Evolutionary conservation across 2,888 invertebrate species (phyloP), one percentile per base, ranked within the genome.

Genomic region (Thera obeliscata): DNA sequence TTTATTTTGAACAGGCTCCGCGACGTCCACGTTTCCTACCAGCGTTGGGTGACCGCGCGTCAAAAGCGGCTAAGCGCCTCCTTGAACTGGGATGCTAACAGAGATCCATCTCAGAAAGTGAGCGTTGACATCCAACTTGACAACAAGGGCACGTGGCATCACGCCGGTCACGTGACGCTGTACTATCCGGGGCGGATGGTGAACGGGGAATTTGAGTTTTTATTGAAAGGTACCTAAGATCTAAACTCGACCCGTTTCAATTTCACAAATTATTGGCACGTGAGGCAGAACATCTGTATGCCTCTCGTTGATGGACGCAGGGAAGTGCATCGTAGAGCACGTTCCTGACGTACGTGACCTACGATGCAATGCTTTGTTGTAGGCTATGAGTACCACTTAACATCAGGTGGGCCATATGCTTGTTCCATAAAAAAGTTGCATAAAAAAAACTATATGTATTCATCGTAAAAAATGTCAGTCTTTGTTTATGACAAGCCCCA

Each of bases 31-130:
- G 84, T 97, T 2, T 94, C 95, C 0, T 90, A 96, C 70, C 95
- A 95, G 69, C 94, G 95, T 2, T 93, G 95, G 72, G 94, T 95
- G 52, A 94, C 95, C 6, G 89, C 94, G 0, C 86, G 89, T 9
- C 94, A 95, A 61, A 96, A 96, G 81, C 95, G 96, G 38, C 89
- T 96, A 0, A 96, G 95, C 3, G 89, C 96, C 1, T 96, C 97
- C 65, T 84, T 98, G 22, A 97, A 97, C 84, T 98, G 97, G 97
- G 97, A 98, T 81, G 97, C 97, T 0, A 97, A 97, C 86, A 94
- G 97, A 6, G 97, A 97, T 89, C 97, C 97, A 0, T 95, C 95
- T 57, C 95, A 97, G 83, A 96, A 96, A 83, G 91, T 96, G 70
- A 94, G 94, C 74, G 87, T 95, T 0, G 94, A 95, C 64, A 88